These are phyloP conservation scores for Polydrusus tereticollis DNA, from an alignment of 2,888 invertebrate species.

Conservation along the genomic window DNA sequence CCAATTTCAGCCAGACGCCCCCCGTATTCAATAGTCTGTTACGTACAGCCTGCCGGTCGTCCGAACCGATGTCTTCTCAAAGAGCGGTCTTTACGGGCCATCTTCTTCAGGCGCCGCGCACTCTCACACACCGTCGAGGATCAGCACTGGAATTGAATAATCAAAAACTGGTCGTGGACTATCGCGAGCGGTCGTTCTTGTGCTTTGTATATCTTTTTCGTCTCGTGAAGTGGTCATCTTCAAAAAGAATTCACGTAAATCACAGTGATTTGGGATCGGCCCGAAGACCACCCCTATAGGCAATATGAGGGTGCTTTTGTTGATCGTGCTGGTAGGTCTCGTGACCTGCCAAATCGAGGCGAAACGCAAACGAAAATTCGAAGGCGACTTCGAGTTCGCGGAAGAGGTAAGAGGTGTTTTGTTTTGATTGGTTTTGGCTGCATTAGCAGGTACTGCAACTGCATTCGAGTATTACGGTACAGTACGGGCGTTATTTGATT, in stretches of 20 bases:
- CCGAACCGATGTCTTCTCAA: constrained; percentile 20
- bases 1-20: constrained; percentile 1
- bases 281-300: constrained; percentile 61
- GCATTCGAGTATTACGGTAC: background rate
- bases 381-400: constrained; percentile 84
- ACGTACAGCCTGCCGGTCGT: constrained; percentile 16
- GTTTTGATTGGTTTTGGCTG: constrained; percentile 7
- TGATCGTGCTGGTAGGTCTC: constrained; percentile 64
- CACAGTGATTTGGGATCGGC: constrained; percentile 19
- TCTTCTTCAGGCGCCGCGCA: constrained; percentile 26
- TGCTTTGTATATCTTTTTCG: constrained; percentile 52
- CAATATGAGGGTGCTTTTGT: constrained; percentile 66
- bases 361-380: constrained; percentile 79
- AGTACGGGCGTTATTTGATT: background rate
- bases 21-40: constrained; percentile 8
- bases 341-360: constrained; percentile 66
- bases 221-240: constrained; percentile 45
- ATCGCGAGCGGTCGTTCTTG: constrained; percentile 58
- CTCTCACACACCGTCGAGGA: constrained; percentile 23
- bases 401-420: constrained; percentile 74
- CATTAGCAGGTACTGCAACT: background rate
- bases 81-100: constrained; percentile 15
- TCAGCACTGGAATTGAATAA: constrained; percentile 44
- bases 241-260: constrained; percentile 29
- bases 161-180: constrained; percentile 63